These are phyloP conservation scores for Percina caprodes DNA, from an alignment of 2,113 vertebrate species.

Conservation along the genomic window DNA sequence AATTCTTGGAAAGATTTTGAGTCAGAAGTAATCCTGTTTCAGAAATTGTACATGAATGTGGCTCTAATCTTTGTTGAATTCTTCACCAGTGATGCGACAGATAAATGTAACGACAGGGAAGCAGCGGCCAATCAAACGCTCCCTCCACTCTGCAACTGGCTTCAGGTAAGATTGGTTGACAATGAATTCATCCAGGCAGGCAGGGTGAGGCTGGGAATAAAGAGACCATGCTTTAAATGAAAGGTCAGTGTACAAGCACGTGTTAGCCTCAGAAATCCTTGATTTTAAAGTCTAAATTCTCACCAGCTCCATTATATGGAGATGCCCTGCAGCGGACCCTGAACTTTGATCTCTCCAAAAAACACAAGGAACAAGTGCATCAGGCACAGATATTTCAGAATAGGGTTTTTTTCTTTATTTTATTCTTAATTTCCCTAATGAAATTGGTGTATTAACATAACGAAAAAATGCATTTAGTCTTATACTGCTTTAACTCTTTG, in stretches of 20 bases:
- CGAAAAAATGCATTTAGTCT: neutral
- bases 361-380: neutral
- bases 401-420: neutral
- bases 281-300: neutral
- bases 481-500: neutral
- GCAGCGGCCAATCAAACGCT: constrained; percentile 93
- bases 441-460: neutral
- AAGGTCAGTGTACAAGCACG: constrained; percentile 7
- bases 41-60: neutral
- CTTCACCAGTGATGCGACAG: constrained; percentile 91
- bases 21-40: neutral
- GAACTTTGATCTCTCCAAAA: neutral
- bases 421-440: neutral
- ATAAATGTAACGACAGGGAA: constrained; percentile 93
- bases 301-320: neutral
- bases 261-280: neutral
- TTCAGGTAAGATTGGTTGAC: constrained; percentile 88
- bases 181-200: neutral
- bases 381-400: neutral
- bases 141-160: constrained; percentile 91
- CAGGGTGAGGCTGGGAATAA: neutral
- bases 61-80: constrained; percentile 27
- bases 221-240: neutral
- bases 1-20: neutral
- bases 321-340: neutral